Evolutionary conservation across 2,113 vertebrate species (phyloP).

Genomic region (Poeciliopsis prolifica): DNA sequence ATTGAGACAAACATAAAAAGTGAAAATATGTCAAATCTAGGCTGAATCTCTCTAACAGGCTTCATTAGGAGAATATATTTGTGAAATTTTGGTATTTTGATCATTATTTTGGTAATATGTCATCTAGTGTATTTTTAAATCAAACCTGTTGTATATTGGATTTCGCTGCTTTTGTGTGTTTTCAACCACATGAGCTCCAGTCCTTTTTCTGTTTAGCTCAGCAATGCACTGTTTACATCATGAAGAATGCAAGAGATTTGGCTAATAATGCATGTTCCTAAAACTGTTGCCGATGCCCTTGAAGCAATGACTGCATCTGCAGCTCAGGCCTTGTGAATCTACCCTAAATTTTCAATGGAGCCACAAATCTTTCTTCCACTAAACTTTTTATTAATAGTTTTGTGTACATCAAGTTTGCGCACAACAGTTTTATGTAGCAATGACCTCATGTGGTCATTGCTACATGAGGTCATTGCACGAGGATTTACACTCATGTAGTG

Average conservation of each 20-base stretch:
- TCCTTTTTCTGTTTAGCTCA: neutral
- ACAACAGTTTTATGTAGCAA: neutral
- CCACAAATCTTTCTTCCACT: neutral
- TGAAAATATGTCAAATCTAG: neutral
- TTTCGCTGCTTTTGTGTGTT: neutral
- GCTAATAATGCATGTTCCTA: neutral
- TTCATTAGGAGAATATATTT: no score
- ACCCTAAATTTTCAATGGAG: neutral
- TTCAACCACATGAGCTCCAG: neutral
- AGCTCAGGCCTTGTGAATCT: neutral
- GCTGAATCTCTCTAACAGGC: neutral
- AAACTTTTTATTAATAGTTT: no score
- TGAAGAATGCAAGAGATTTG: neutral
- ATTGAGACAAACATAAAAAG: neutral
- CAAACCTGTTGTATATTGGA: no score
- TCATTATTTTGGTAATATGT: no score
- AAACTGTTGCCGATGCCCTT: neutral
- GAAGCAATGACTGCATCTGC: neutral
- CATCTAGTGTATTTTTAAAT: no score
- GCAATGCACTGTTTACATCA: neutral
- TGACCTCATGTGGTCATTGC: neutral
- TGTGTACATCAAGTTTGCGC: no score
- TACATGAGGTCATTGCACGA: no score
- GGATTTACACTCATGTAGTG: no score
- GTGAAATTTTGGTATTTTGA: no score